These are phyloP conservation scores for Lomographa bimaculata DNA, from an alignment of 2,888 invertebrate species.

Conservation along the genomic window DNA sequence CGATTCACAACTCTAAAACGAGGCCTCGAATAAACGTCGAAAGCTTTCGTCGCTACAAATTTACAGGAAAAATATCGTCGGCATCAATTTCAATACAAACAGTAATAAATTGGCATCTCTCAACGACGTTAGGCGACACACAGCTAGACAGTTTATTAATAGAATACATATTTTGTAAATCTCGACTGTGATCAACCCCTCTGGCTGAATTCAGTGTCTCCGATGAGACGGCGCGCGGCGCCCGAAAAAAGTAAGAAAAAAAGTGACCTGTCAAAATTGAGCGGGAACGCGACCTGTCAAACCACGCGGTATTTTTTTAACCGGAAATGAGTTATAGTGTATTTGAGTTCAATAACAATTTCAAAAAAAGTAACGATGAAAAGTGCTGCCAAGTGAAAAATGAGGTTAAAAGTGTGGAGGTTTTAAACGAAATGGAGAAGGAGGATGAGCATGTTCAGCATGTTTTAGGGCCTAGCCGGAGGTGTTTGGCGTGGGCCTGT, in stretches of 20 bases:
- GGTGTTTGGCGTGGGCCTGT: constrained; percentile 98
- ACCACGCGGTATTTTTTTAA: constrained; percentile 4
- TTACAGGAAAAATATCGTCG: constrained; percentile 74
- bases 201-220: constrained; percentile 67
- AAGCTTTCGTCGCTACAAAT: constrained; percentile 77
- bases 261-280: constrained; percentile 41
- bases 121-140: constrained; percentile 57
- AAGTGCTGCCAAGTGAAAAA: constrained; percentile 65
- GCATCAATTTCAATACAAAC: constrained; percentile 83
- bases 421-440: constrained; percentile 38
- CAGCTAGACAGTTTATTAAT: constrained; percentile 77
- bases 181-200: constrained; percentile 66
- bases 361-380: constrained; percentile 44
- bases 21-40: constrained; percentile 62
- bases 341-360: constrained; percentile 53
- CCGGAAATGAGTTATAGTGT: constrained; percentile 62
- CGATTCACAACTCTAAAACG: constrained; percentile 64
- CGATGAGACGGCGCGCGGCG: constrained; percentile 63
- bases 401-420: constrained; percentile 46
- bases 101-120: constrained; percentile 82
- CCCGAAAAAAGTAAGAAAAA: constrained; percentile 58
- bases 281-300: constrained; percentile 11
- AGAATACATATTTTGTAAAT: constrained; percentile 77
- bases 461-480: constrained; percentile 83
- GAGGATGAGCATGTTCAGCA: constrained; percentile 74